Conservation (phyloP, 2,113 vertebrate species). For the Abramis brama region DNA sequence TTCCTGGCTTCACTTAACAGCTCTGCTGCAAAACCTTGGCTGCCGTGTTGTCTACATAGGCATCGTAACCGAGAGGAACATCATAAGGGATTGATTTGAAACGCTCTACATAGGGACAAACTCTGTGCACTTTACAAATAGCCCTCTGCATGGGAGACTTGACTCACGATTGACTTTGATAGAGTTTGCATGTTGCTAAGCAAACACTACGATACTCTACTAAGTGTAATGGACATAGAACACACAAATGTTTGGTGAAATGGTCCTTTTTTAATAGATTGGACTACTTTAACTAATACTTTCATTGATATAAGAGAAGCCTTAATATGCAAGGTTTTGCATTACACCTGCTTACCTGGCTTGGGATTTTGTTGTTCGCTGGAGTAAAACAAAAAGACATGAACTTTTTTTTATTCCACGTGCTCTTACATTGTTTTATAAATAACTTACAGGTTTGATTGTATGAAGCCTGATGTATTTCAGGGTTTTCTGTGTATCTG, state of each 20-base stretch:
- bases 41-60: not conserved
- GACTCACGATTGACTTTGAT: not conserved
- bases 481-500: too few species aligned
- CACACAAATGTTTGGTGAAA: not conserved
- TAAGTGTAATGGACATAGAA: not conserved
- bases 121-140: not conserved
- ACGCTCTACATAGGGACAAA: not conserved
- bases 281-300: not conserved
- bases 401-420: too few species aligned
- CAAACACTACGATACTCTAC: not conserved
- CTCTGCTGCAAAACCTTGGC: not conserved
- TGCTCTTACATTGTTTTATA: too few species aligned
- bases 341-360: not conserved
- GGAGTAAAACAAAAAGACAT: too few species aligned
- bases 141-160: not conserved
- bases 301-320: not conserved
- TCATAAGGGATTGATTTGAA: conserved; percentile 23
- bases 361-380: too few species aligned
- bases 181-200: not conserved
- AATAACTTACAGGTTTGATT: too few species aligned
- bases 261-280: not conserved
- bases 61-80: not conserved
- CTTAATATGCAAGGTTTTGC: not conserved
- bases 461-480: too few species aligned
- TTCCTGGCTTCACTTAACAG: conserved; percentile 5